Conservation (phyloP, 2,888 invertebrate species). For the Lithosia quadra region DNA sequence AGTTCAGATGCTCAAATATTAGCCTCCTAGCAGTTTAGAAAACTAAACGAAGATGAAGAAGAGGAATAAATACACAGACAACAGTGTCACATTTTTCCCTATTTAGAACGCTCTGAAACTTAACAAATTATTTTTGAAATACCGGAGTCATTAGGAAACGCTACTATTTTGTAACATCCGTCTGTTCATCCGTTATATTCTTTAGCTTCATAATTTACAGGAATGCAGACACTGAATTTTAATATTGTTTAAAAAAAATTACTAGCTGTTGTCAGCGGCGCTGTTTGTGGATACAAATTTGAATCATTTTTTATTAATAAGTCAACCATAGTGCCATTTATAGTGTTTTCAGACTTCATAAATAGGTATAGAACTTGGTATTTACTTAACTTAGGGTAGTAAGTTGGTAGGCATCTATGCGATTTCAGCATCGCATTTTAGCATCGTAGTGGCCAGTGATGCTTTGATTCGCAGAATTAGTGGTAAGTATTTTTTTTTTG, state of each 20-base stretch:
- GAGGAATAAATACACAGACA: neutral
- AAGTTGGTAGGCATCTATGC: too few relatives aligned
- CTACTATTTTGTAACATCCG: conserved; percentile 51
- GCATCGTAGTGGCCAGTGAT: too few relatives aligned
- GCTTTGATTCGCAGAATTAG: too few relatives aligned
- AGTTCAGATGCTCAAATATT: neutral
- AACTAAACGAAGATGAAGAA: neutral
- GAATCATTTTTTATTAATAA: conserved; percentile 1
- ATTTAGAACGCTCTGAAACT: conserved; percentile 14
- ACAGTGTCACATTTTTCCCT: conserved; percentile 8
- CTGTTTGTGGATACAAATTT: neutral
- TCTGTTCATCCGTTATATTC: conserved; percentile 33
- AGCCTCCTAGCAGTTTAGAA: neutral
- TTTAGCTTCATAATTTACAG: conserved; percentile 15
- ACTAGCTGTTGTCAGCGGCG: neutral
- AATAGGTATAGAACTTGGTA: neutral
- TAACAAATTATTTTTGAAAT: conserved; percentile 41
- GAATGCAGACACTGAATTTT: neutral
- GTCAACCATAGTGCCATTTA: neutral
- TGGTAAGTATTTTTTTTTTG: too few relatives aligned
- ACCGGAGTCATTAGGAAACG: conserved; percentile 44
- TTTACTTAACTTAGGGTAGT: neutral
- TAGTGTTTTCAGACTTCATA: neutral
- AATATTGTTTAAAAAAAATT: conserved; percentile 1
- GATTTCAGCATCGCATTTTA: too few relatives aligned